phyloP scores from a whole-genome alignment of 2,888 invertebrate species.

The Tipula confusa region DNA sequence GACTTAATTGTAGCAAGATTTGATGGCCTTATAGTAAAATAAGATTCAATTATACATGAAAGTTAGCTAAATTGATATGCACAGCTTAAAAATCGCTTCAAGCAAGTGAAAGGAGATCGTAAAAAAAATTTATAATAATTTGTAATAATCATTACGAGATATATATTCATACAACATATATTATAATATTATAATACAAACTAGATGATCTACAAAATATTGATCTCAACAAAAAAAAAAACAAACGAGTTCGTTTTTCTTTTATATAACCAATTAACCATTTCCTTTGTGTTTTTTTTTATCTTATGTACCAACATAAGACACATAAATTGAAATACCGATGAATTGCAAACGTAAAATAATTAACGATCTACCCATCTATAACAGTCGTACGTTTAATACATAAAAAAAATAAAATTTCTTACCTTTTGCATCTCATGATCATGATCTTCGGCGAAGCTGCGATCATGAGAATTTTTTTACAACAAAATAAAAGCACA shows the following conservation, averaged over 20 bases:
- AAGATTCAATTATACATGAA: background rate
- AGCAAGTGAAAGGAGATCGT: background rate
- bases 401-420: background rate
- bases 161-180: background rate
- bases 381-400: background rate
- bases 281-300: background rate
- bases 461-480: constrained; percentile 7
- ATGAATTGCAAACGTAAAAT: background rate
- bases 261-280: background rate
- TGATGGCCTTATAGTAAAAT: background rate
- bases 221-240: too few relatives aligned
- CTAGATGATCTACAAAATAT: background rate
- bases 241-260: background rate
- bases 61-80: background rate
- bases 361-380: background rate
- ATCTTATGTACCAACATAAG: background rate
- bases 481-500: background rate
- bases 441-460: background rate
- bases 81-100: background rate
- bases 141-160: background rate
- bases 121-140: background rate
- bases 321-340: background rate
- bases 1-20: background rate
- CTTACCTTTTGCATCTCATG: background rate
- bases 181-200: background rate